Evolutionary conservation across 2,797 vertebrate species (phyloP), one percentile per base, ranked within the genome.

Genomic region (Pygocentrus nattereri): DNA sequence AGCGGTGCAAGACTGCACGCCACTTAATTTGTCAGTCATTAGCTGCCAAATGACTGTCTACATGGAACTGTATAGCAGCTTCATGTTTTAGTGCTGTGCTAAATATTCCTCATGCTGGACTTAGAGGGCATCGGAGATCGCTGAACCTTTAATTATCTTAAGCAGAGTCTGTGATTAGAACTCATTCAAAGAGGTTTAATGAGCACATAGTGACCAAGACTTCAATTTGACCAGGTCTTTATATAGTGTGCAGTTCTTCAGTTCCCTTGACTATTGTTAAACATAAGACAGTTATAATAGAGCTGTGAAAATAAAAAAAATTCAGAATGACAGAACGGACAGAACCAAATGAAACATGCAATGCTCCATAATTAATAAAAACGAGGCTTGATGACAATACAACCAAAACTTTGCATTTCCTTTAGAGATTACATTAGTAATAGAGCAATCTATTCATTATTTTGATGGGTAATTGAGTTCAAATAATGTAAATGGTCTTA

Each of bases 101-200:
- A 0, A 59, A 27, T 59, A 41, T 58, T 74, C 8, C 21, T 18
- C 8, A 25, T 49, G 31, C 8, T 23, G 30, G 30, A 58, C 50
- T 73, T 21, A 10, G 19, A 21, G 6, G 19, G 19, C 54, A 44
- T 21, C 58, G 4, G 54, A 44, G 54, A 41, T 56, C 18, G 34
- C 5, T 25, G 34, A 52, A 71, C 71, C 71, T 73, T 58, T 56
- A 73, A 56, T 73, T 56, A 73, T 38, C 30, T 58, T 56, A 73
- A 59, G 30, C 34, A 59, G 21, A 23, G 52, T 31, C 19, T 73
- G 19, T 56, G 71, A 73, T 73, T 73, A 73, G 25, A 56, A 56
- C 27, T 73, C 70, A 74, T 59, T 59, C 54, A n/a, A 58, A 58
- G 34, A 38, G 6, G 18, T 59, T 59, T 27, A 59, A 56, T 58